Conservation (phyloP, 64 coral and sea anemone species). For the Pachyseris speciosa region DNA sequence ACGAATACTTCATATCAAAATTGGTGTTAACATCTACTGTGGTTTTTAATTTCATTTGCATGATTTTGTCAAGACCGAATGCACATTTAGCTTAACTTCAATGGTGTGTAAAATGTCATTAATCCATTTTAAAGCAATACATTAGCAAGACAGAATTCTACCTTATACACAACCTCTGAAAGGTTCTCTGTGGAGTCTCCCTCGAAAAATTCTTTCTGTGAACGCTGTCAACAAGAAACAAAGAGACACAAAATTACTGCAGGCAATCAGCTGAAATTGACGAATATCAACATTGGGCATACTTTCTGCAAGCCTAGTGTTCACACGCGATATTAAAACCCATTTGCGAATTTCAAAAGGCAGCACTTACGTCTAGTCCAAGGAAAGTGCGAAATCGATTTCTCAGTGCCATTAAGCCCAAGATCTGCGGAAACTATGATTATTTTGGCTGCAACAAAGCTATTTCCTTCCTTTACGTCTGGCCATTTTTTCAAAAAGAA, state of each 20-base stretch:
- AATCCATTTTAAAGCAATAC: neutral
- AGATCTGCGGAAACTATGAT: neutral
- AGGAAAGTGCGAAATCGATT: constrained; percentile 81
- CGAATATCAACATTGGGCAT: neutral
- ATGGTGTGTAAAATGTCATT: no score
- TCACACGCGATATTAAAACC: neutral
- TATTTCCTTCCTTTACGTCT: neutral
- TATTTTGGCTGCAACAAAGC: neutral
- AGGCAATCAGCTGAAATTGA: neutral
- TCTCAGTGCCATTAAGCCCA: constrained; percentile 62
- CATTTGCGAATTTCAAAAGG: neutral
- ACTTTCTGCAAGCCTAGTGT: neutral
- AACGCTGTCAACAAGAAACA: constrained; percentile 29
- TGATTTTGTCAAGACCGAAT: no score
- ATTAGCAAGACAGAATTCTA: neutral
- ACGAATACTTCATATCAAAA: no score
- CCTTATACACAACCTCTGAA: constrained; percentile 86
- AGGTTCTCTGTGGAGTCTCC: constrained; percentile 67
- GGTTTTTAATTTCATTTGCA: no score
- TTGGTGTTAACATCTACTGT: no score
- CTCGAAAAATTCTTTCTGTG: constrained; percentile 67
- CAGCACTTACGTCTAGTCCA: constrained; percentile 75
- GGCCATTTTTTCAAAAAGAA: neutral
- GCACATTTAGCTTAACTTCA: no score
- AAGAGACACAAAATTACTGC: neutral